Conservation (phyloP, 92 coral and sea anemone species). For the Porites cylindrica region DNA sequence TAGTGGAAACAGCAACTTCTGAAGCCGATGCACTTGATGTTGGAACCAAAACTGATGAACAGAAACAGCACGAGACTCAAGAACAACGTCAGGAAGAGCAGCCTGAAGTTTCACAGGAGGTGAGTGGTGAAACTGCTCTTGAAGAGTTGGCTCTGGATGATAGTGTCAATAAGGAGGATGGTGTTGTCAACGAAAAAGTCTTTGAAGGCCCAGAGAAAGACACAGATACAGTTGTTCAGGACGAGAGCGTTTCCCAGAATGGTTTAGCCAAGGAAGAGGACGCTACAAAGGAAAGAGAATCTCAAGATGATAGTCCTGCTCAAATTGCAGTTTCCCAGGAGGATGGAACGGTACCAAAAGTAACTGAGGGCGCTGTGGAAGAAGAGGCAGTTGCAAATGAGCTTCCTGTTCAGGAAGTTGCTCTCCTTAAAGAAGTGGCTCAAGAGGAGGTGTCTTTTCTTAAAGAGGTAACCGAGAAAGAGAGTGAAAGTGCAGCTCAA, state of each 20-base stretch:
- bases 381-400: too few relatives aligned
- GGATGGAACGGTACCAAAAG: not conserved
- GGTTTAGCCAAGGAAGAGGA: conserved; percentile 10
- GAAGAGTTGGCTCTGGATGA: conserved; percentile 1
- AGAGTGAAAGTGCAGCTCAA: not conserved
- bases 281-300: not conserved
- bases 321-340: not conserved
- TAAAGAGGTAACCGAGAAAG: too few relatives aligned
- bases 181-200: not conserved
- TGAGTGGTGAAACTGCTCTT: not conserved
- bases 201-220: not conserved
- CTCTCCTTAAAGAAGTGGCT: too few relatives aligned
- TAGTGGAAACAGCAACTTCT: conserved; percentile 4
- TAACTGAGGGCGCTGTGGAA: too few relatives aligned
- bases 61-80: conserved; percentile 12
- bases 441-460: too few relatives aligned
- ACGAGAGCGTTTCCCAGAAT: not conserved
- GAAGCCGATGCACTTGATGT: conserved; percentile 14
- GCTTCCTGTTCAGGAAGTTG: too few relatives aligned
- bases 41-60: conserved; percentile 5
- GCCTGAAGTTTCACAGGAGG: not conserved
- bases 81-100: conserved; percentile 32
- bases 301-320: conserved; percentile 1
- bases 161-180: conserved; percentile 63
- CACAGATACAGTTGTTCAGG: conserved; percentile 20